Percentiles rank a stretch among this genome's conserved stretches.
phyloP scores from a whole-genome alignment of 2,113 vertebrate species.

The Salminus brasiliensis region DNA sequence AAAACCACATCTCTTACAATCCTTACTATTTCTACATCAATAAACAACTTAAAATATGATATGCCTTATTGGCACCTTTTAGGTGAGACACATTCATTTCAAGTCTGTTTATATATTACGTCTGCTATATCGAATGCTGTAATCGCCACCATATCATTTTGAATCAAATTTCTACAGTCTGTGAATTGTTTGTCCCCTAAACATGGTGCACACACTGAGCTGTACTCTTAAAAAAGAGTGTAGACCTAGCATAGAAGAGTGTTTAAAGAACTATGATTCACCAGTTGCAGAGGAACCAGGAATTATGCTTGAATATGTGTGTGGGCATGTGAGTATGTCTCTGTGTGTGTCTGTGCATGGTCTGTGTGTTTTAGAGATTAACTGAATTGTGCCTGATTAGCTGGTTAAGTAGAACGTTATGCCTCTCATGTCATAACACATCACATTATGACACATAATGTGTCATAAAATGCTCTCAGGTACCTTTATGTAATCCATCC shows the following conservation, averaged over 20 bases:
- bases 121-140: no score
- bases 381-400: not conserved
- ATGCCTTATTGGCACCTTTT: no score
- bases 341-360: not conserved
- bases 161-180: no score
- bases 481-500: not conserved
- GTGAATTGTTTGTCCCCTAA: not conserved
- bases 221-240: no score
- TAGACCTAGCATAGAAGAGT: not conserved
- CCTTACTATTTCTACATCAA: no score
- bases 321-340: not conserved
- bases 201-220: not conserved
- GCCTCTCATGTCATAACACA: not conserved
- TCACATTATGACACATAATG: not conserved
- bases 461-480: not conserved
- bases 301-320: not conserved
- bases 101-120: no score
- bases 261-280: not conserved
- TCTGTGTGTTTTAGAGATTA: not conserved
- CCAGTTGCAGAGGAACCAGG: not conserved
- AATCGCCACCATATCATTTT: no score
- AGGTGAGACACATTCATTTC: no score
- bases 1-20: no score
- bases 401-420: not conserved
- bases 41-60: no score